Evolutionary conservation across 2,113 vertebrate species (phyloP).

Genomic region (Takifugu bimaculatus): DNA sequence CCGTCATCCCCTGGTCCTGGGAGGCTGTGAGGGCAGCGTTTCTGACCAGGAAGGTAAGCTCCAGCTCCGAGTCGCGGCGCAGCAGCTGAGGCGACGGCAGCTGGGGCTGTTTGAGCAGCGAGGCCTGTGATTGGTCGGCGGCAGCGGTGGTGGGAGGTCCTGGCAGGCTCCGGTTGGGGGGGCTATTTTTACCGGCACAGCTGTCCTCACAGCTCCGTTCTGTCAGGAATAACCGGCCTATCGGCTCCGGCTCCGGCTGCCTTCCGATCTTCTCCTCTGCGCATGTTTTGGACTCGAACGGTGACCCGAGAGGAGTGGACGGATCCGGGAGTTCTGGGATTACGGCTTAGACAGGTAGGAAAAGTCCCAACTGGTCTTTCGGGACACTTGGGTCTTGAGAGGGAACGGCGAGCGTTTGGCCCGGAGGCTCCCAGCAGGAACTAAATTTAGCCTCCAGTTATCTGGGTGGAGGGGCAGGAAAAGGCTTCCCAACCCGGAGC

Average conservation of each 20-base stretch:
- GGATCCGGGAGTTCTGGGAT: slow-evolving; percentile 24
- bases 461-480: not conserved
- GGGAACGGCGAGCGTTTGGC: slow-evolving; percentile 15
- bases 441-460: slow-evolving; percentile 63
- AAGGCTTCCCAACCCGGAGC: no score
- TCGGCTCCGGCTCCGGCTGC: slow-evolving; percentile 23
- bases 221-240: slow-evolving; percentile 72
- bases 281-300: not conserved
- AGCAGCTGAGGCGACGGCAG: slow-evolving; percentile 57
- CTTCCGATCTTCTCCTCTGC: slow-evolving; percentile 10
- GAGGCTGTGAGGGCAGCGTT: no score
- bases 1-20: no score
- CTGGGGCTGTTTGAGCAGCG: slow-evolving; percentile 19
- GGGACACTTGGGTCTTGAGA: not conserved
- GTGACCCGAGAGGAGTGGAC: not conserved
- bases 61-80: not conserved
- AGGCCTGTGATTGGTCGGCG: slow-evolving; percentile 37
- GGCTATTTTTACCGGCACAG: slow-evolving; percentile 84
- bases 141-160: slow-evolving; percentile 30
- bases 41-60: not conserved
- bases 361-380: not conserved
- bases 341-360: slow-evolving; percentile 54
- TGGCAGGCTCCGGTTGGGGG: slow-evolving; percentile 7
- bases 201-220: slow-evolving; percentile 75
- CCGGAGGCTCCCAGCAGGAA: not conserved